phyloP scores from a whole-genome alignment of 1,140 invertebrate species.

The Cepaea nemoralis region DNA sequence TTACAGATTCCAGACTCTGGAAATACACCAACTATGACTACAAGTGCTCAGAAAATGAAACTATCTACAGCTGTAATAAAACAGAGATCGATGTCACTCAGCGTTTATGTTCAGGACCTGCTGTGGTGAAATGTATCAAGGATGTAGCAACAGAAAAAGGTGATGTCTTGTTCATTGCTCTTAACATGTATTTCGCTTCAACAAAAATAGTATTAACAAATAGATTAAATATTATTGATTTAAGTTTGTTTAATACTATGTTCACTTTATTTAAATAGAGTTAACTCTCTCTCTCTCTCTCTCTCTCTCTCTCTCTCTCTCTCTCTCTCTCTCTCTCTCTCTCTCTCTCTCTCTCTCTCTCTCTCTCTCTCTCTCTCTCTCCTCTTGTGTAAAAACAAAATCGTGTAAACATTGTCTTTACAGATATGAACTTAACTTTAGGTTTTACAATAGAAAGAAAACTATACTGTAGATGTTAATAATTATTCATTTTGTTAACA shows the following conservation, averaged over 20 bases:
- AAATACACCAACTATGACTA: conserved; percentile 1
- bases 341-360: too few relatives aligned
- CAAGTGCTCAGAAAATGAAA: background rate
- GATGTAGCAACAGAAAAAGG: background rate
- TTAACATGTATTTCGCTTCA: too few relatives aligned
- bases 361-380: too few relatives aligned
- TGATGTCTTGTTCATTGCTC: background rate
- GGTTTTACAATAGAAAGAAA: too few relatives aligned
- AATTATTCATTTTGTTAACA: background rate
- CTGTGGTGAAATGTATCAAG: background rate
- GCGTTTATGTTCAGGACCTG: background rate
- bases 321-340: background rate
- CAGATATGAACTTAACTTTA: too few relatives aligned
- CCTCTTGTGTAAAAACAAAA: too few relatives aligned
- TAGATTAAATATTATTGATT: too few relatives aligned
- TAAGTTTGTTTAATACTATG: too few relatives aligned
- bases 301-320: background rate
- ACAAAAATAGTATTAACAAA: too few relatives aligned
- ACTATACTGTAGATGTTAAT: too few relatives aligned
- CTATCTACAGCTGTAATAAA: background rate
- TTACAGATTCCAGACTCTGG: background rate
- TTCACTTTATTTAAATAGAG: too few relatives aligned
- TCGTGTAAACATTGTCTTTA: too few relatives aligned
- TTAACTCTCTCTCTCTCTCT: background rate
- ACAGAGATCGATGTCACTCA: background rate